Conservation (phyloP, 2,888 invertebrate genomes). For the Cephus sareptanus region DNA sequence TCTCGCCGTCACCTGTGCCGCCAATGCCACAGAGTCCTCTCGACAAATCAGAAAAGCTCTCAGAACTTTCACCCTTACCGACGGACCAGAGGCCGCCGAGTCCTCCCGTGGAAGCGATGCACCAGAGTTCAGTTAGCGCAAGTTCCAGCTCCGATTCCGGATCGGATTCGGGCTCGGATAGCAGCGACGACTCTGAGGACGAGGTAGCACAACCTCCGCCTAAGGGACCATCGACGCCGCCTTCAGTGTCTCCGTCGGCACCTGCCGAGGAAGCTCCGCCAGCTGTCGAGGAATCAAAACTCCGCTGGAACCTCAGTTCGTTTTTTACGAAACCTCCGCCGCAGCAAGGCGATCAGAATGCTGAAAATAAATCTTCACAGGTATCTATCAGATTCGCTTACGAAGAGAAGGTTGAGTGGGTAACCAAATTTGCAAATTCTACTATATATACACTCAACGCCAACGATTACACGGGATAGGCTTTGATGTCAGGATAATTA, state of each 20-base stretch:
- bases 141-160: constrained; percentile 75
- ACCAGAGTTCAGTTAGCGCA: constrained; percentile 68
- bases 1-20: constrained; percentile 38
- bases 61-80: constrained; percentile 60
- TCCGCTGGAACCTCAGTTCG: constrained; percentile 63
- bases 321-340: constrained; percentile 57
- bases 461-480: neutral
- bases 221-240: constrained; percentile 63
- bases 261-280: constrained; percentile 45
- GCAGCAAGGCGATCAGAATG: constrained; percentile 46
- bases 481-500: neutral
- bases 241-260: constrained; percentile 51
- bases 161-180: constrained; percentile 73
- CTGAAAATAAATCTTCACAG: constrained; percentile 50
- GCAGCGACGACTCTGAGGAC: constrained; percentile 70
- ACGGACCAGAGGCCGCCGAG: constrained; percentile 64
- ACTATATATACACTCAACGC: no score
- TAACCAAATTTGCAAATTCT: no score
- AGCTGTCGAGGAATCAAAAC: constrained; percentile 66
- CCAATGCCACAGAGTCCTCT: constrained; percentile 15
- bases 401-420: neutral
- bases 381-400: constrained; percentile 20
- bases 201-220: constrained; percentile 50
- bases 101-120: constrained; percentile 66
- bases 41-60: constrained; percentile 25